These are phyloP conservation scores for Agraylea sexmaculata DNA, from an alignment of 1,140 invertebrate species.

Conservation along the genomic window DNA sequence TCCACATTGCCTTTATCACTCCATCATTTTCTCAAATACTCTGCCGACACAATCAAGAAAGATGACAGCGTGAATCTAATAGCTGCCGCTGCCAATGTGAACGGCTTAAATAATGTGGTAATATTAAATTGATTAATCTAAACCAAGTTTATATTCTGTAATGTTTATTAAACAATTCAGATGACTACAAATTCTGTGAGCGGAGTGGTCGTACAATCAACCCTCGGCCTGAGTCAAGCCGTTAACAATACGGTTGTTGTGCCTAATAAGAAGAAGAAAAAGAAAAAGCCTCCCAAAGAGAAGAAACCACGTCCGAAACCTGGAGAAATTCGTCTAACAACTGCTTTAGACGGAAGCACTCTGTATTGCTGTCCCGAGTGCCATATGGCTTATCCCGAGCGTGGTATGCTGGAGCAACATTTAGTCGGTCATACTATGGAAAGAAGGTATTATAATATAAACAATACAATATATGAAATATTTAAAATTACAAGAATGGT, in stretches of 20 bases:
- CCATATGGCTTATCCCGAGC: constrained; percentile 74
- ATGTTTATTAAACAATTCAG: constrained; percentile 16
- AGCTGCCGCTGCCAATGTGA: constrained; percentile 28
- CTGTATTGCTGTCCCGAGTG: constrained; percentile 77
- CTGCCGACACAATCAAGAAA: constrained; percentile 63
- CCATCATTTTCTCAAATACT: constrained; percentile 76
- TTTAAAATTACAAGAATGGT: no score
- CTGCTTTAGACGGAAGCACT: constrained; percentile 69
- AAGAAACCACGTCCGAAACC: constrained; percentile 71
- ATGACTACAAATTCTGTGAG: constrained; percentile 29
- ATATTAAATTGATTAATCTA: background rate
- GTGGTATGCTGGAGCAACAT: constrained; percentile 68
- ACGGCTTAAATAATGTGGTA: constrained; percentile 21
- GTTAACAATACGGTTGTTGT: constrained; percentile 29
- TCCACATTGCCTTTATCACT: constrained; percentile 64
- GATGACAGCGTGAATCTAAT: constrained; percentile 34
- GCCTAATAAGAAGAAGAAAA: constrained; percentile 66
- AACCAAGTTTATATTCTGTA: background rate
- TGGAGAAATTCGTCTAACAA: constrained; percentile 68
- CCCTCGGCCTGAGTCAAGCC: constrained; percentile 41
- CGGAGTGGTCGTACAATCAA: constrained; percentile 45
- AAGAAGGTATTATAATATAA: constrained; percentile 45
- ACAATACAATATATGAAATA: no score
- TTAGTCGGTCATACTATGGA: constrained; percentile 69
- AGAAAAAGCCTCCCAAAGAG: constrained; percentile 67